Base-by-base conservation (phyloP, 2,888 invertebrate species). In the Ichneumoninae sp. region DNA sequence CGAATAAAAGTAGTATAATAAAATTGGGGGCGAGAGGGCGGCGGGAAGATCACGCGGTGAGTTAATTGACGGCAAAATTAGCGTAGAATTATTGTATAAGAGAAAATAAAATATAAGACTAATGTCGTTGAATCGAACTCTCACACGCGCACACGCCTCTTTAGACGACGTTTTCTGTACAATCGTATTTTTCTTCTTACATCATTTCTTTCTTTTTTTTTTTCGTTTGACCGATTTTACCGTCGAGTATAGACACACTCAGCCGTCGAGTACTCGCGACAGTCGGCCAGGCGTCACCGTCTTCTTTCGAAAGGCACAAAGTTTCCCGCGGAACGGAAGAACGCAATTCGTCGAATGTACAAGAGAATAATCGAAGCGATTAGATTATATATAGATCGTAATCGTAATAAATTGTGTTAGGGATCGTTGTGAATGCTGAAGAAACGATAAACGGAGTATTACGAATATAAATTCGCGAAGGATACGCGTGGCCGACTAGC, bases 221-320 rank as follows among this genome's bases (percentile, higher is more conserved):
- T 76, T 52, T n/a, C 3, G 50, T 54, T 65, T 33, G 63, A 52
- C 52, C 65, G 63, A 75, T 57, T 75, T n/a, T 50, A 75, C 50
- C 65, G 50, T 33, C 75, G 65, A 65, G 47, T 33, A 57, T 13
- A 26, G 22, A 63, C 33, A 30, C 5, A 30, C 63, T 33, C 33
- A 33, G 16, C 30, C 30, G 63, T 63, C 52, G 63, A 13, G 22
- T 66, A 60, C 69, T 63, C 78, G 66, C 77, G 30, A 77, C 33
- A 30, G 78, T 83, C 75, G 70, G 79, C 66, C 79, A 75, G 50
- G 66, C 66, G 54, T 75, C 63, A 69, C 69, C 83, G 74, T 68
- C 40, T 74, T 76, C 66, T 65, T 76, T 68, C 77, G 60, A 80
- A 83, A 83, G 83, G 83, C 83, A 83, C 80, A 80, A 77, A 76